A percentile compares a stretch with the other conserved stretches of the same genome.
Conservation (phyloP, 2,888 invertebrate genomes). For the Fragum sueziense region DNA sequence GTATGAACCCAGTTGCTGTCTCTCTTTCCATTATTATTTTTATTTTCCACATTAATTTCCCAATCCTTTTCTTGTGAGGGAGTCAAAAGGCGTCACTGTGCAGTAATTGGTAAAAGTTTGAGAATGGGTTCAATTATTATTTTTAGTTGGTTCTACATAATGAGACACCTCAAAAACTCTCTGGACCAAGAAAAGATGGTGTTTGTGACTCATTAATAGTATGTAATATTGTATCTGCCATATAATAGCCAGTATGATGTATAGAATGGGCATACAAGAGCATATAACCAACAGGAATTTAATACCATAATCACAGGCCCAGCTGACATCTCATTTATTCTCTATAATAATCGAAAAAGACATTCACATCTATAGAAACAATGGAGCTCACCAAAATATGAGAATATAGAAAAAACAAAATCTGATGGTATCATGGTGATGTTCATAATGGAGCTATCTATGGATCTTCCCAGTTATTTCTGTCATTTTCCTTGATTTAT, state of each 20-base stretch:
- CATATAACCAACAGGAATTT: slow-evolving; percentile 7
- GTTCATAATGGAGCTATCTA: not conserved
- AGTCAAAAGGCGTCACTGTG: no score
- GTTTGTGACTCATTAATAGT: not conserved
- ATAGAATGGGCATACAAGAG: not conserved
- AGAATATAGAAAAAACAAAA: no score
- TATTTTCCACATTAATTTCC: no score
- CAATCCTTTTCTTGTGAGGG: no score
- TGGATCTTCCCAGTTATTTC: slow-evolving; percentile 33
- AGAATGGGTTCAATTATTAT: no score
- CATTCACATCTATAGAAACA: not conserved
- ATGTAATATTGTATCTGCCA: not conserved
- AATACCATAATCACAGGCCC: slow-evolving; percentile 1
- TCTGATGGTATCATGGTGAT: not conserved
- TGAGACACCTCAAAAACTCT: not conserved
- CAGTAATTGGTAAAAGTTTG: no score
- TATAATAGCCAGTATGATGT: not conserved
- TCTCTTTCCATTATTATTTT: no score
- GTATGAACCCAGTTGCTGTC: no score
- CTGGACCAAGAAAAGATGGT: not conserved
- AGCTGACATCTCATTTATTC: not conserved
- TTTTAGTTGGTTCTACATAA: no score
- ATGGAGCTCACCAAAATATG: no score
- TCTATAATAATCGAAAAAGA: not conserved
- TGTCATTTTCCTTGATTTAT: slow-evolving; percentile 35